Base-by-base conservation (phyloP, 2,888 invertebrate genomes). In the Hipparchia sbordonii region DNA sequence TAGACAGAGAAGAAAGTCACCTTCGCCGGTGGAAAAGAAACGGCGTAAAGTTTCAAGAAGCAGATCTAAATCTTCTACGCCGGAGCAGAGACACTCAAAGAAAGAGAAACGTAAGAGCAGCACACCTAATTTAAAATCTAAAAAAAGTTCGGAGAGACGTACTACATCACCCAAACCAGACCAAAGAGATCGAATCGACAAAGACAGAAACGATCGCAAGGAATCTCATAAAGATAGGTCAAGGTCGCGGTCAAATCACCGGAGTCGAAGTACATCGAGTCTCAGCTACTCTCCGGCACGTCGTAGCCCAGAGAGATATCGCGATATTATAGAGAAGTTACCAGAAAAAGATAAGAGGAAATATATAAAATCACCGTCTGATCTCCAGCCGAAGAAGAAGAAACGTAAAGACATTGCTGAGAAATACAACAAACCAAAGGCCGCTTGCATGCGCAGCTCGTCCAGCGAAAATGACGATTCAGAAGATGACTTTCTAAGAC, bases 201-300 rank as follows among this genome's bases (percentile, higher is more conserved):
- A 78, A 73, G 84, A 82, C 9, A 83, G 81, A 61, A 79, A 76
- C 48, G 82, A 81, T 12, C 82, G 83, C 23, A 78, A 79, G 68
- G 85, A 84, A 72, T 77, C 83, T 66, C 84, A 84, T 70, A 80
- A 80, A 67, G 83, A 84, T 5, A 82, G 83, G 33, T 86, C 88
- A 0, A 79, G 83, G 51, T 87, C 90, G 0, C 83, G 83, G 0
- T 87, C 88, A 0, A 79, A 82, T 2, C 87, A 88, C 8, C 92
- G 91, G 13, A 94, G 94, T 73, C 84, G 92, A 62, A 94, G 94
- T 79, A 91, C 93, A 0, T 95, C 95, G 10, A 95, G 94, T 76
- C 86, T 96, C 67, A 96, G 96, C 79, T 96, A 96, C 80, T 96
- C 96, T 0, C 96, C 96, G 0, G 95, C 96, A 0, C 92, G 95